phyloP scores from a whole-genome alignment of 2,113 vertebrate genomes.

The Cavia aperea region DNA sequence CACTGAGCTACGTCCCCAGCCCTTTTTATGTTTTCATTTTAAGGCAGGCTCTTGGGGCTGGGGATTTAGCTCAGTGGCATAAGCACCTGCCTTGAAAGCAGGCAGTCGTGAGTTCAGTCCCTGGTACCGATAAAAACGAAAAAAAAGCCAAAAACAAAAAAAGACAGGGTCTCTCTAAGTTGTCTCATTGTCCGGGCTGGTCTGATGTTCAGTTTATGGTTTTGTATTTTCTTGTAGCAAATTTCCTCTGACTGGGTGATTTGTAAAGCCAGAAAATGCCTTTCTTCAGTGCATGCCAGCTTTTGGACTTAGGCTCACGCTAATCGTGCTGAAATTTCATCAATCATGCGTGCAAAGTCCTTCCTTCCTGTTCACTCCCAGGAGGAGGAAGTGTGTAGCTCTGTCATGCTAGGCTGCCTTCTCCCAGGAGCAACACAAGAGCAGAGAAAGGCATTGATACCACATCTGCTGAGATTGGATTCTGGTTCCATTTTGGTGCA shows the following conservation, averaged over 20 bases:
- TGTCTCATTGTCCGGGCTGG: neutral
- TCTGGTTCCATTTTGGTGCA: neutral
- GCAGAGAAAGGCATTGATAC: neutral
- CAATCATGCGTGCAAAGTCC: neutral
- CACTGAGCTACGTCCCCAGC: neutral
- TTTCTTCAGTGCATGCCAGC: neutral
- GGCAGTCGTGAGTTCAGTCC: no score
- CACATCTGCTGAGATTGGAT: neutral
- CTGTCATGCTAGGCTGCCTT: neutral
- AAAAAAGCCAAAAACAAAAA: no score
- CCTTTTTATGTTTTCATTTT: neutral
- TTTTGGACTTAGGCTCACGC: neutral
- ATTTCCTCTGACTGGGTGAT: neutral
- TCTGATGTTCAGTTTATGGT: neutral
- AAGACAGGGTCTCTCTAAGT: neutral
- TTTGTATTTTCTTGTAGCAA: neutral
- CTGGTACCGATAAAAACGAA: no score
- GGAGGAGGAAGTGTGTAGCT: constrained; percentile 25
- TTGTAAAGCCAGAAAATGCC: neutral
- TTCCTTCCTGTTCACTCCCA: neutral
- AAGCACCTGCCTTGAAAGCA: no score
- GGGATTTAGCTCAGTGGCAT: no score
- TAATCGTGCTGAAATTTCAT: neutral
- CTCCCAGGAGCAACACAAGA: neutral
- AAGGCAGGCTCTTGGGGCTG: neutral